phyloP scores from a whole-genome alignment of 2,113 vertebrate species.

The Sturnira hondurensis region DNA sequence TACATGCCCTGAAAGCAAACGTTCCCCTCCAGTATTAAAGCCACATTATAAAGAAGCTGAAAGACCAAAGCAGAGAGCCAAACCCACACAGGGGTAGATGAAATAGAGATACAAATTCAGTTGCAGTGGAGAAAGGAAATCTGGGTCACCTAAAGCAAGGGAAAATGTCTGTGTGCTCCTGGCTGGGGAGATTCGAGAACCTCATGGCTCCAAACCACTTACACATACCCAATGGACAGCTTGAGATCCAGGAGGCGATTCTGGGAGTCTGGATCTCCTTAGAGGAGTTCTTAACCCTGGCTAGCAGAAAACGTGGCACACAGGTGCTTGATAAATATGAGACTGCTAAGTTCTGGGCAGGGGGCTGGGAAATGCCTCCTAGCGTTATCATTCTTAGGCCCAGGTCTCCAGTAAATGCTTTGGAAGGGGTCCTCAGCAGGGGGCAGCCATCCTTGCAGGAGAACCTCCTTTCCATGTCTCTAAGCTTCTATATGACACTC shows the following conservation, averaged over 20 bases:
- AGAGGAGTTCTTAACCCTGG: not conserved
- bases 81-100: not conserved
- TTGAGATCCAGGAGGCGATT: not conserved
- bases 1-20: not conserved
- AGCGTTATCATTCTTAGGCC: not conserved
- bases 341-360: accelerated
- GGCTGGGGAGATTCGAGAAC: not conserved
- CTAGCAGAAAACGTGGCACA: accelerated
- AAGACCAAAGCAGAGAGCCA: not conserved
- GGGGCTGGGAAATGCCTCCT: not conserved
- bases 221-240: not conserved
- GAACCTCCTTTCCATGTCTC: too few relatives aligned
- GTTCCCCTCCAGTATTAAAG: not conserved
- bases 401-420: not conserved
- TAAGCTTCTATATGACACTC: not conserved
- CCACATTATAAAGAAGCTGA: not conserved
- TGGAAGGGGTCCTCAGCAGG: too few relatives aligned
- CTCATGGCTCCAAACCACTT: not conserved
- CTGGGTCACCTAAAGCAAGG: not conserved
- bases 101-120: not conserved
- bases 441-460: too few relatives aligned
- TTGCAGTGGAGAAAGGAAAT: not conserved
- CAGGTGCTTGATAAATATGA: not conserved
- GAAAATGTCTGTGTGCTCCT: not conserved
- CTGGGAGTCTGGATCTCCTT: not conserved